A percentile compares a stretch with the other conserved stretches of the same genome.
Evolutionary conservation across 2,113 vertebrate genomes (phyloP).

Genomic region (Burhinus oedicnemus): DNA sequence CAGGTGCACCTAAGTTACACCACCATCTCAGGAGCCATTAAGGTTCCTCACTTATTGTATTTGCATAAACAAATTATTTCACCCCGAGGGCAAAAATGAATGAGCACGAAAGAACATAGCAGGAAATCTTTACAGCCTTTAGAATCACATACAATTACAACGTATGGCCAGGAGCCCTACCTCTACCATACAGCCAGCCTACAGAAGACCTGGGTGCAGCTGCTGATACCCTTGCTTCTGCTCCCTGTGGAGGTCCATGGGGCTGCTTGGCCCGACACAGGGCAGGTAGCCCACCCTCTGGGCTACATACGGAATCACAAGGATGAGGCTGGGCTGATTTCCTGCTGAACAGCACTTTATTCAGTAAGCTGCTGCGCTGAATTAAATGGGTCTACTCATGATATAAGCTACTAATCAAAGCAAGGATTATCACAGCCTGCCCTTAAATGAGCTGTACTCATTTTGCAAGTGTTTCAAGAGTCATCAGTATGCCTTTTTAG

Average conservation of each 20-base stretch:
- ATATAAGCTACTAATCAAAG: constrained; percentile 31
- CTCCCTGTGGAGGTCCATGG: not conserved
- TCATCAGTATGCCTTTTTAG: constrained; percentile 7
- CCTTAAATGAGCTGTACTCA: constrained; percentile 11
- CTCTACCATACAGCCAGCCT: not conserved
- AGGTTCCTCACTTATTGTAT: not conserved
- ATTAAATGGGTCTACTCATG: not conserved
- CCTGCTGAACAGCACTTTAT: not conserved
- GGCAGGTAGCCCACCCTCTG: not conserved
- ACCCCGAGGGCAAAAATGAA: not conserved
- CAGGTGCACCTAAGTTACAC: not conserved
- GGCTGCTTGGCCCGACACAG: not conserved
- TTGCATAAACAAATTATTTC: not conserved
- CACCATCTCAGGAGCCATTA: not conserved
- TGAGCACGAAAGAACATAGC: not conserved
- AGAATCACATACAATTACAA: not conserved
- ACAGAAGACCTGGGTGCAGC: not conserved
- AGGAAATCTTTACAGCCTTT: not conserved
- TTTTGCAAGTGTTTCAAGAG: not conserved
- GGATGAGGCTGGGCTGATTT: not conserved
- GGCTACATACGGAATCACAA: not conserved
- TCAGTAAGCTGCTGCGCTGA: not conserved
- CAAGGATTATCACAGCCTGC: constrained; percentile 25
- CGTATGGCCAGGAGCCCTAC: not conserved
- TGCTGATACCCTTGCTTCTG: not conserved